A percentile compares a stretch with the other conserved stretches of the same genome.
Conservation (phyloP, 2,888 invertebrate species). For the Poecilus cupreus region DNA sequence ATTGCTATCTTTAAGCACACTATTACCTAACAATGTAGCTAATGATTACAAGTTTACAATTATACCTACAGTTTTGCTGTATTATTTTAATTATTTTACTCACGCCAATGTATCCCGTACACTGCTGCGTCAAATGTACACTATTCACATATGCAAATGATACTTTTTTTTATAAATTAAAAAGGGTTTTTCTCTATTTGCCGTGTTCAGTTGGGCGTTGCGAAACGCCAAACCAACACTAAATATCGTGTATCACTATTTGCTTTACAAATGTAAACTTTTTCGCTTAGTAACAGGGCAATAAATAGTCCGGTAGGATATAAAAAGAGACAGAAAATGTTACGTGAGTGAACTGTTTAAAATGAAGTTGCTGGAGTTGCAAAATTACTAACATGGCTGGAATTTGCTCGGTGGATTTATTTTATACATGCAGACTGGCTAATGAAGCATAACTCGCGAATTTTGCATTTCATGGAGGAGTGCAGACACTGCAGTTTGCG, state of each 20-base stretch:
- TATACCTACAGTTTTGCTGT: no score
- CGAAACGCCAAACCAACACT: neutral
- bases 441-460: constrained; percentile 31
- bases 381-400: constrained; percentile 6
- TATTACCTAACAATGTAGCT: no score
- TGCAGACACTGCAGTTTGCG: neutral
- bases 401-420: neutral
- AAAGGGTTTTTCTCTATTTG: neutral
- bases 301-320: neutral
- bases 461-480: neutral
- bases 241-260: neutral
- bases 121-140: neutral
- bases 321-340: neutral
- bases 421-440: constrained; percentile 17
- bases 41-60: no score
- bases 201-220: neutral
- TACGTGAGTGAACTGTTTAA: neutral
- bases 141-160: neutral
- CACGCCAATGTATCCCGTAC: no score
- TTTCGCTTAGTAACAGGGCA: neutral
- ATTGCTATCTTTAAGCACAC: no score
- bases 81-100: no score
- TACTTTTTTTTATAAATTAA: neutral
- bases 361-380: constrained; percentile 15
- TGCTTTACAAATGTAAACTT: constrained; percentile 15